Evolutionary conservation across 2,113 vertebrate species (phyloP).

Genomic region (Apodemus sylvaticus): DNA sequence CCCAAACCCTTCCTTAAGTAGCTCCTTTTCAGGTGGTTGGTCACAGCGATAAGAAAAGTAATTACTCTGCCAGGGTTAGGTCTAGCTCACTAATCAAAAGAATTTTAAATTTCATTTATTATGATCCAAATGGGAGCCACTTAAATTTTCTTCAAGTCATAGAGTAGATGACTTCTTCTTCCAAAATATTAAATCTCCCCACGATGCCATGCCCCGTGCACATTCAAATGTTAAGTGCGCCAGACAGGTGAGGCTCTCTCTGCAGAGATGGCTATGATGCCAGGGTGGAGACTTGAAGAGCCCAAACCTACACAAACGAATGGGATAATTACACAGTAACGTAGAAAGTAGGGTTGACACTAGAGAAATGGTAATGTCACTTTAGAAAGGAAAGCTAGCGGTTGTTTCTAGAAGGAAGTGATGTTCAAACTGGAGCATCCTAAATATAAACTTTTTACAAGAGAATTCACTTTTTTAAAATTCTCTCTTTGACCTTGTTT

Average conservation of each 20-base stretch:
- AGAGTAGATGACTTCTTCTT: constrained; percentile 10
- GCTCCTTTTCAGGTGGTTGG: background rate
- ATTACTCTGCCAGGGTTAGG: background rate
- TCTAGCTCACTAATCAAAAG: background rate
- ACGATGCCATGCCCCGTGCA: background rate
- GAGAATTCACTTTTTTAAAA: background rate
- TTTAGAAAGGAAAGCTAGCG: background rate
- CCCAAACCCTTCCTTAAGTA: background rate
- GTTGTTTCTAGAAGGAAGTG: background rate
- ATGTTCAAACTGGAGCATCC: background rate
- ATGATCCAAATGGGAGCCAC: background rate
- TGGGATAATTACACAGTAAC: background rate
- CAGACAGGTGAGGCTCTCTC: background rate
- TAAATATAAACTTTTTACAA: background rate
- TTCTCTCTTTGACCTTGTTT: background rate
- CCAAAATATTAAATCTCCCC: background rate
- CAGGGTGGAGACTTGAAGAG: background rate
- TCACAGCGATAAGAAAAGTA: background rate
- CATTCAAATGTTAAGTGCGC: background rate
- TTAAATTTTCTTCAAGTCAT: constrained; percentile 25
- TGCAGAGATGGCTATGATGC: background rate
- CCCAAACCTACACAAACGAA: background rate
- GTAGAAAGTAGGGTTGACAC: background rate
- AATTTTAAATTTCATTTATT: constrained; percentile 22
- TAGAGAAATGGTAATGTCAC: background rate